Evolutionary conservation across 2,797 vertebrate species (phyloP), one percentile per base, ranked within the genome.

Genomic region (Gouania willdenowi): DNA sequence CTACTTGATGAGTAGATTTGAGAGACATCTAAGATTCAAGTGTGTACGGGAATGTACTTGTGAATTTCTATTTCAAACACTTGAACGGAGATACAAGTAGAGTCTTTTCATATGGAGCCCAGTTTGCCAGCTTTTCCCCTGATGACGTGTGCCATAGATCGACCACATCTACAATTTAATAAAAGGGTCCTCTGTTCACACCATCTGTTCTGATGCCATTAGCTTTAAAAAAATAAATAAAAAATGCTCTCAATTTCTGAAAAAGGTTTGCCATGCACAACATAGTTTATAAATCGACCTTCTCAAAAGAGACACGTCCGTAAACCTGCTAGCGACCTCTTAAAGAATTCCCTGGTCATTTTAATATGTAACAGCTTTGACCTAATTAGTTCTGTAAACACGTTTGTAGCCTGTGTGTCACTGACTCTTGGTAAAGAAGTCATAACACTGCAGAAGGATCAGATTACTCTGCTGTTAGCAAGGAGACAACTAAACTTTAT

Each of bases 351-450:
- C 67, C 44, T 15, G 31, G 54, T 55, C 68, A 65, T 72, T 74
- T 79, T 87, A 82, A 86, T 81, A 81, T 57, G 79, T 67, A 83
- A 75, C 86, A 86, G 77, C 82, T 83, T 77, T 76, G 81, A 71
- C 71, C 87, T 87, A 76, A 87, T 89, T 85, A 84, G 75, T 73
- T 60, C 70, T 77, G 75, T 79, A 83, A 79, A 83, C 77, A 82
- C 80, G 82, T 76, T 65, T 52, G 53, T 67, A 57, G 66, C 54
- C 66, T 71, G 76, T 50, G 56, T 79, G 77, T 72, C 62, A 59
- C 56, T 67, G 75, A 64, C 73, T 61, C 81, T 69, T 48, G 73
- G 73, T 58, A 55, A 72, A n/a, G n/a, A n/a, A 81, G 77, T 74
- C 70, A 61, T 76, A 50, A 81, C 70, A 72, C 69, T 53, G 35